A percentile compares a stretch with the other conserved stretches of the same genome.
Evolutionary conservation across 1,140 invertebrate species (phyloP).

Genomic region (Zaprionus ghesquierei): DNA sequence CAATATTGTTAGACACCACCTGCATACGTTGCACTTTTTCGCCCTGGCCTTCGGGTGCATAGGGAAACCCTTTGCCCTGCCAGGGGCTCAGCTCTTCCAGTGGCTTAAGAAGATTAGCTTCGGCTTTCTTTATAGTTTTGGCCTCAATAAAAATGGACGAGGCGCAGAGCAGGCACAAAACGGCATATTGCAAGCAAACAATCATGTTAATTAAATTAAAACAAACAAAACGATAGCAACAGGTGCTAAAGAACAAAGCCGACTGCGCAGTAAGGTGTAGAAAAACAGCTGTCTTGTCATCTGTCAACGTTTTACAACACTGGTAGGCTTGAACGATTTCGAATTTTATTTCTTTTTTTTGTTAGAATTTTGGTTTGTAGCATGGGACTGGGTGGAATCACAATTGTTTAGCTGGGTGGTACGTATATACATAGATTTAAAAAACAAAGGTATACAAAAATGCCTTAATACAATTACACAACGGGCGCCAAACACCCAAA

Average conservation of each 20-base stretch:
- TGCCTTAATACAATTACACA: constrained; percentile 10
- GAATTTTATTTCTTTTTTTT: constrained; percentile 17
- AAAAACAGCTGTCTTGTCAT: constrained; percentile 41
- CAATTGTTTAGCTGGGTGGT: constrained; percentile 16
- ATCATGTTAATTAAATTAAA: constrained; percentile 46
- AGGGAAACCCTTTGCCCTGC: constrained; percentile 45
- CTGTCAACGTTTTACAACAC: constrained; percentile 44
- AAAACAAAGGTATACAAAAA: constrained; percentile 19
- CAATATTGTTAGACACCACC: background rate
- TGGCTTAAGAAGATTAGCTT: constrained; percentile 36
- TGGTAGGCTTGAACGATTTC: constrained; percentile 5
- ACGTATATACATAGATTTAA: constrained; percentile 32
- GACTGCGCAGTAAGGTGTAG: constrained; percentile 40
- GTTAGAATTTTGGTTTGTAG: constrained; percentile 25
- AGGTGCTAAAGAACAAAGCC: constrained; percentile 49
- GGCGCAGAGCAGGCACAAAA: constrained; percentile 23
- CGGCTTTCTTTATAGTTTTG: constrained; percentile 62
- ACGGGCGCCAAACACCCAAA: background rate
- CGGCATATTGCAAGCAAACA: background rate
- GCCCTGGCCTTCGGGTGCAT: constrained; percentile 21
- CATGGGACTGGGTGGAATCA: constrained; percentile 5
- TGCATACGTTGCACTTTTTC: constrained; percentile 43
- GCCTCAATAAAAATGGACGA: constrained; percentile 5
- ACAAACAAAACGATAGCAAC: constrained; percentile 43
- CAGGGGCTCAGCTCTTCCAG: constrained; percentile 14